Evolutionary conservation across 2,113 vertebrate genomes (phyloP).

Genomic region (Gopherus flavomarginatus): DNA sequence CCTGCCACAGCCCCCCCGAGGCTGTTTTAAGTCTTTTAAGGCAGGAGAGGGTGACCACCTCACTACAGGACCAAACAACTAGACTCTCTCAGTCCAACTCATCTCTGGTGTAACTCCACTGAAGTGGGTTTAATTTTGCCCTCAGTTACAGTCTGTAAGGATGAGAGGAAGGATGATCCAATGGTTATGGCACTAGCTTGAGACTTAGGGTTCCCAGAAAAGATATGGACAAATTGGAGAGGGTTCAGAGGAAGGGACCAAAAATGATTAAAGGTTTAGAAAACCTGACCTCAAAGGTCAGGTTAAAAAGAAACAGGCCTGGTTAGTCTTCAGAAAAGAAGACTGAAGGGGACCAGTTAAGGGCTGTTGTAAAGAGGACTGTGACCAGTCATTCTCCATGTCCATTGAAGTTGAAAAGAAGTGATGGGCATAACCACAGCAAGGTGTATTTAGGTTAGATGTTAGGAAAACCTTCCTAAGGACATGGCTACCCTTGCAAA

Average conservation of each 20-base stretch:
- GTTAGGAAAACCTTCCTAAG: background rate
- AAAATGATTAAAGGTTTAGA: background rate
- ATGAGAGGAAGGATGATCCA: background rate
- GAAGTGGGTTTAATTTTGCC: background rate
- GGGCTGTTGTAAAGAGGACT: background rate
- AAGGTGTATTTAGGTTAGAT: background rate
- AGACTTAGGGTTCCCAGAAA: background rate
- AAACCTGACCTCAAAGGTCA: background rate
- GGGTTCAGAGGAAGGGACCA: background rate
- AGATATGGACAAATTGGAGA: background rate
- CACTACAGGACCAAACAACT: background rate
- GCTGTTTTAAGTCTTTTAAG: too few species aligned
- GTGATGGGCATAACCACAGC: background rate
- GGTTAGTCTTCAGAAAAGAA: background rate
- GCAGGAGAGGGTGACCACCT: too few species aligned
- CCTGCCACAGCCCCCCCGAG: too few species aligned
- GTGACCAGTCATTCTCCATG: background rate
- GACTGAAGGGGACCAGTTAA: background rate
- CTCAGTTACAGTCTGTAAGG: background rate
- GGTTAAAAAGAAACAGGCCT: background rate
- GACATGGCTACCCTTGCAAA: too few species aligned
- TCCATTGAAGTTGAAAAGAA: background rate
- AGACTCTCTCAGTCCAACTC: background rate
- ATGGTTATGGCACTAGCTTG: background rate
- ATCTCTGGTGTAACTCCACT: accelerated